Evolutionary conservation across 2,113 vertebrate species (phyloP).

Genomic region (Actenoides hombroni): DNA sequence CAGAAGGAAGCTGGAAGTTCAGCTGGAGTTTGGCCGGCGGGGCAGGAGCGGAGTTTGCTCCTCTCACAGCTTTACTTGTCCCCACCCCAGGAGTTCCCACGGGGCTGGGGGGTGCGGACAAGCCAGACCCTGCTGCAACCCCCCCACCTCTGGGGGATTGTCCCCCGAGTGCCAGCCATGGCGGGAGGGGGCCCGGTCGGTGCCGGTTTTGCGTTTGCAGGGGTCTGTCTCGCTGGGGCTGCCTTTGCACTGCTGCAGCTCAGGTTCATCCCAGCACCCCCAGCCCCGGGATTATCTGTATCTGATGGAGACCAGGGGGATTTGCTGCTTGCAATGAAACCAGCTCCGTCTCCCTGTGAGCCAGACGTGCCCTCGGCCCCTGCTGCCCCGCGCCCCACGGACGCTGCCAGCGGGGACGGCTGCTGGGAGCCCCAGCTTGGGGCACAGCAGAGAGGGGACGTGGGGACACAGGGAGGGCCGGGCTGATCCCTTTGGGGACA

Average conservation of each 20-base stretch:
- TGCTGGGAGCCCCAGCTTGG: rapidly evolving
- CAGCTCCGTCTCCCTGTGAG: not conserved
- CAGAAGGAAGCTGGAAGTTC: not conserved
- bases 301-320: not conserved
- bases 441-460: not conserved
- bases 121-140: not conserved
- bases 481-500: rapidly evolving
- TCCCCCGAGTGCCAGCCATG: rapidly evolving
- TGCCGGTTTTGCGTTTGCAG: not conserved
- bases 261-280: not conserved
- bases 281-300: not conserved
- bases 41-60: not conserved
- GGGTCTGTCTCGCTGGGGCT: not conserved
- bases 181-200: not conserved
- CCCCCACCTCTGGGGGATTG: rapidly evolving
- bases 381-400: not conserved
- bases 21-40: not conserved
- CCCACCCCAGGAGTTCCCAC: not conserved
- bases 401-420: not conserved
- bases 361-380: not conserved
- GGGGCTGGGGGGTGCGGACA: rapidly evolving
- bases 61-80: not conserved
- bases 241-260: not conserved
- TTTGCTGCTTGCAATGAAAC: not conserved
- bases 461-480: not conserved